Conservation (phyloP, 1,140 invertebrate species). For the Metopolophium dirhodum region DNA sequence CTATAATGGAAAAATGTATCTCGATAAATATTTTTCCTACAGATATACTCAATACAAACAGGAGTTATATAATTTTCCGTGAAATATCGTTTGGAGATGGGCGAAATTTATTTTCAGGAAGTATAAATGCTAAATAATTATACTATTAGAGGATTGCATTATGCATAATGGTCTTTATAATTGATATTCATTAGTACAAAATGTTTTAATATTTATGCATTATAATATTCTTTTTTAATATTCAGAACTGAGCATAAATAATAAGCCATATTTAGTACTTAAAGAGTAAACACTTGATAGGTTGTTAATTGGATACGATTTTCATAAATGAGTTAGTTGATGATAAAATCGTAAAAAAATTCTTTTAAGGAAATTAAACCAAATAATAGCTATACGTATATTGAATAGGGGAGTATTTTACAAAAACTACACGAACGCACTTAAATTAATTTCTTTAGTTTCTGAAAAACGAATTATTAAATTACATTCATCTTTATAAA, state of each 20-base stretch:
- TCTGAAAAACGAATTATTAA: background rate
- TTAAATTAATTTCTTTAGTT: constrained; percentile 1
- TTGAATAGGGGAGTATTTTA: background rate
- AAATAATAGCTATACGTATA: background rate
- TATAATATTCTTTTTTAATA: background rate
- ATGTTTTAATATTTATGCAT: background rate
- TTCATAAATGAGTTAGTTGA: background rate
- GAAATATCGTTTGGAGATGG: background rate
- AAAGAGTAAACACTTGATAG: background rate
- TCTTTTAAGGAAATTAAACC: background rate
- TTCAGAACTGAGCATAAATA: background rate
- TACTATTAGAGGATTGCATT: background rate
- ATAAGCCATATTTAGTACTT: background rate
- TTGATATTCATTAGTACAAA: background rate
- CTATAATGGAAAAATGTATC: background rate
- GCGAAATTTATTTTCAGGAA: background rate
- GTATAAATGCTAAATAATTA: background rate
- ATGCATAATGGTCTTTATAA: background rate
- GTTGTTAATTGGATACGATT: background rate
- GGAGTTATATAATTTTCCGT: background rate
- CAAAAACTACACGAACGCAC: constrained; percentile 56
- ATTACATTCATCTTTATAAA: background rate
- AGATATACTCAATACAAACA: background rate
- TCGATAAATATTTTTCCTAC: background rate
- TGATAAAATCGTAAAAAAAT: background rate